A percentile compares a stretch with the other conserved stretches of the same genome.
phyloP scores from a whole-genome alignment of 2,888 invertebrate genomes.

The Silvanus unidentatus region DNA sequence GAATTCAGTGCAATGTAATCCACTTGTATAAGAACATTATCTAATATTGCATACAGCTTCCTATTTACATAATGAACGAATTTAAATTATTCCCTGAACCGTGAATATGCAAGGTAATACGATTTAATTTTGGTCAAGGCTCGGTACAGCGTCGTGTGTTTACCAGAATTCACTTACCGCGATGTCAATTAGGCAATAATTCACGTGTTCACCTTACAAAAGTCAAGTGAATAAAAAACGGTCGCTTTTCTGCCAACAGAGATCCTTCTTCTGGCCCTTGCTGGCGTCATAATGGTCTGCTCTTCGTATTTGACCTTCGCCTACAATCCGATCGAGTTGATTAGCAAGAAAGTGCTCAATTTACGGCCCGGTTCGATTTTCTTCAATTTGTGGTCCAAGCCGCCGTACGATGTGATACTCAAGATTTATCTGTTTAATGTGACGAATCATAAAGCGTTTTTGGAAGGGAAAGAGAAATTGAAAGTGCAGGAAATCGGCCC shows the following conservation, averaged over 20 bases:
- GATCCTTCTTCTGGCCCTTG: slow-evolving; percentile 34
- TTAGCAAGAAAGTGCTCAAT: slow-evolving; percentile 33
- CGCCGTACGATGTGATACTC: slow-evolving; percentile 60
- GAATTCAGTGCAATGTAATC: too few species aligned
- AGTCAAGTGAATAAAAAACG: too few species aligned
- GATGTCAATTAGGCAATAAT: too few species aligned
- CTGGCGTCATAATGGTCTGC: slow-evolving; percentile 37
- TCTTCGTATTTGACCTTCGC: slow-evolving; percentile 37
- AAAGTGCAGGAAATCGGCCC: slow-evolving; percentile 71
- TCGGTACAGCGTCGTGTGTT: too few species aligned
- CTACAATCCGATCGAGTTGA: slow-evolving; percentile 36
- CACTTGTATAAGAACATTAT: too few species aligned
- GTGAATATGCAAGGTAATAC: too few species aligned
- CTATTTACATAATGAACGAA: too few species aligned
- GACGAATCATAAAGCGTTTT: slow-evolving; percentile 67
- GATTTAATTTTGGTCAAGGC: too few species aligned
- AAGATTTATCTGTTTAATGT: slow-evolving; percentile 71
- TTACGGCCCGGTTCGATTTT: slow-evolving; percentile 50
- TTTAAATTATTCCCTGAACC: too few species aligned
- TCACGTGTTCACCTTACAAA: too few species aligned
- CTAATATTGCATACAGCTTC: too few species aligned
- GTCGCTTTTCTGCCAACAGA: slow-evolving; percentile 34
- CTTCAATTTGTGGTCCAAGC: slow-evolving; percentile 57
- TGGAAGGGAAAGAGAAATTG: slow-evolving; percentile 60
- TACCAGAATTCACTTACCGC: too few species aligned